These are phyloP conservation scores for Elgonia sp. DNA, from an alignment of 2,888 invertebrate genomes.

Conservation along the genomic window DNA sequence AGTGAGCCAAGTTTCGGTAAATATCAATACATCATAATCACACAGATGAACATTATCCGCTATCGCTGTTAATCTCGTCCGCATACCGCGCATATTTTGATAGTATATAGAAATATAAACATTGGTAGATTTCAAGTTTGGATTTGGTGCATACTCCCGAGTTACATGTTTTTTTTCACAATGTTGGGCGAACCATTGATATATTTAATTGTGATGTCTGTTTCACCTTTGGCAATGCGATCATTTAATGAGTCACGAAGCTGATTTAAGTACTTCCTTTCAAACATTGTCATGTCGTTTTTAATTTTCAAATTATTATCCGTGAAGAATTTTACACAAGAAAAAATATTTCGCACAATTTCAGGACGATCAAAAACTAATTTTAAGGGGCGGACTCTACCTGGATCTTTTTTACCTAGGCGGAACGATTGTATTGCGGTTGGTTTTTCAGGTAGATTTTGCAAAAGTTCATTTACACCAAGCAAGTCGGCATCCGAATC, in stretches of 20 bases:
- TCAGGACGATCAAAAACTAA: background rate
- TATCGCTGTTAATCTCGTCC: no score
- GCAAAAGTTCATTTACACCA: background rate
- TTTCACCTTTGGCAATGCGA: background rate
- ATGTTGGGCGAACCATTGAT: constrained; percentile 1
- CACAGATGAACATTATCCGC: no score
- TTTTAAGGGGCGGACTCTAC: constrained; percentile 2
- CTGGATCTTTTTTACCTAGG: background rate
- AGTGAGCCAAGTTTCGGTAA: constrained; percentile 15
- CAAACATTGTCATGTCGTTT: constrained; percentile 4
- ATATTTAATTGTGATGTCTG: background rate
- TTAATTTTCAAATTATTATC: constrained; percentile 17
- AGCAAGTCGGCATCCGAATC: background rate
- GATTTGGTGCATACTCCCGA: constrained; percentile 11
- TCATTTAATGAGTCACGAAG: background rate
- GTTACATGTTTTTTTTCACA: constrained; percentile 9
- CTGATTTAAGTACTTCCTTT: background rate
- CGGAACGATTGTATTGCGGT: background rate
- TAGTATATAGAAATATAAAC: constrained; percentile 16
- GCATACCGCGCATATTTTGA: constrained; percentile 19
- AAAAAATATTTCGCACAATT: background rate
- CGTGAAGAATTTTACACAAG: background rate
- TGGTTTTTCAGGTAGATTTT: background rate
- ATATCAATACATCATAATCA: constrained; percentile 31
- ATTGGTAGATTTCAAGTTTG: no score